Evolutionary conservation across 2,888 invertebrate genomes (phyloP).

Genomic region (Chelonus formosanus): DNA sequence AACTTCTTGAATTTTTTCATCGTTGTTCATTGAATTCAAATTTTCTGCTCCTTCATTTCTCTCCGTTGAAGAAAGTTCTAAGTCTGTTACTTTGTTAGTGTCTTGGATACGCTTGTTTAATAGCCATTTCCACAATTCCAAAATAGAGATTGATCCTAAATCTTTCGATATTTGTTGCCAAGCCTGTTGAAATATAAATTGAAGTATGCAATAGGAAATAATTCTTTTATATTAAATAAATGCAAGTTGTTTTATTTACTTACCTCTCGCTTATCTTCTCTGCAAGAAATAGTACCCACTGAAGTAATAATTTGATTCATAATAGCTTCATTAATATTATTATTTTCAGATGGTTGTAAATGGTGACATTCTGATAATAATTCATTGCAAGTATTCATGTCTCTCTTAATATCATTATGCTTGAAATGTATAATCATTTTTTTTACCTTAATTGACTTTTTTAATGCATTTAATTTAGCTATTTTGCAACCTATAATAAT

Average conservation of each 20-base stretch:
- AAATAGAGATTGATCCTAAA: constrained; percentile 48
- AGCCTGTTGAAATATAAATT: constrained; percentile 44
- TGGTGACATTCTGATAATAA: constrained; percentile 53
- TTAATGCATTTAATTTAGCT: too few species aligned
- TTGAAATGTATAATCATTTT: constrained; percentile 29
- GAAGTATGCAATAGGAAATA: constrained; percentile 17
- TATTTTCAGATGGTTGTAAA: constrained; percentile 51
- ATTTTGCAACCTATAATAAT: too few species aligned
- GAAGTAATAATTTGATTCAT: constrained; percentile 49
- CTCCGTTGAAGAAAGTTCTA: neutral
- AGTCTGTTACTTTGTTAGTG: constrained; percentile 48
- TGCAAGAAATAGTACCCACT: constrained; percentile 49
- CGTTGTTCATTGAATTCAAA: neutral
- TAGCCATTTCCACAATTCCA: constrained; percentile 53
- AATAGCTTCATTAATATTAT: constrained; percentile 47
- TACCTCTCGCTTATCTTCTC: constrained; percentile 54
- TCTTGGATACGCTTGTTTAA: constrained; percentile 48
- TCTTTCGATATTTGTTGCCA: constrained; percentile 48
- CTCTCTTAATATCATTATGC: constrained; percentile 47
- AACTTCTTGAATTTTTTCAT: neutral
- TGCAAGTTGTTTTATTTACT: neutral
- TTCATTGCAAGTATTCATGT: constrained; percentile 48
- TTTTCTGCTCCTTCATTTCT: too few species aligned
- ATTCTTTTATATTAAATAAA: constrained; percentile 12
- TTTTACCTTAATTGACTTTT: too few species aligned